phyloP scores from a whole-genome alignment of 2,797 vertebrate genomes.

The Sebastes minor region DNA sequence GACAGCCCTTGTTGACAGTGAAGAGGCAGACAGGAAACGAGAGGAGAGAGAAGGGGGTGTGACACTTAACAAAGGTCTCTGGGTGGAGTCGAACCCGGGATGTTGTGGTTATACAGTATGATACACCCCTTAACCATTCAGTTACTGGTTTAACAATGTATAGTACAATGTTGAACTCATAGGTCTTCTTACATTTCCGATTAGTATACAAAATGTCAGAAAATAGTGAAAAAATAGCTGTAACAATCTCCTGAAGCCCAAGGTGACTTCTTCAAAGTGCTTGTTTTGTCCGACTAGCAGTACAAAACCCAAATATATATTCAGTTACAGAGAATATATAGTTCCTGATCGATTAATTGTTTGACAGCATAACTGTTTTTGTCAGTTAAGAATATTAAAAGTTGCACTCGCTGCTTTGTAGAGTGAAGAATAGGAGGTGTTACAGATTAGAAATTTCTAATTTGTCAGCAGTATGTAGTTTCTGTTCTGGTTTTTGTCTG shows the following conservation, averaged over 20 bases:
- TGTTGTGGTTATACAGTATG: neutral
- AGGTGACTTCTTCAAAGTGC: too few species aligned
- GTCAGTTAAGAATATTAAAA: neutral
- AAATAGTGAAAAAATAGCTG: neutral
- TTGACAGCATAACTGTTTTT: neutral
- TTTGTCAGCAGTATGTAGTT: constrained; percentile 41
- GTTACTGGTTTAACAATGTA: neutral
- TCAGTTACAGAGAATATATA: neutral
- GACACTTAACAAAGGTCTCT: neutral
- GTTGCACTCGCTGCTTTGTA: neutral
- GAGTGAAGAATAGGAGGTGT: neutral
- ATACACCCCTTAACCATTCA: neutral
- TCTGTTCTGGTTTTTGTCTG: constrained; percentile 57
- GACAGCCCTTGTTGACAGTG: neutral
- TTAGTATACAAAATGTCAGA: neutral
- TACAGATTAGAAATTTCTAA: neutral
- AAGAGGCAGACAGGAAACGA: neutral
- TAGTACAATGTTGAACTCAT: neutral
- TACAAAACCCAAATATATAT: neutral
- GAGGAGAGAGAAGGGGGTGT: neutral
- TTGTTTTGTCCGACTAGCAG: neutral
- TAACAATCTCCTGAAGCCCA: neutral
- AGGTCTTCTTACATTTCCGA: neutral
- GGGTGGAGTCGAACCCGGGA: neutral
- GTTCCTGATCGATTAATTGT: neutral